Evolutionary conservation across 2,113 vertebrate genomes (phyloP).

Genomic region (Erpornis zantholeuca): DNA sequence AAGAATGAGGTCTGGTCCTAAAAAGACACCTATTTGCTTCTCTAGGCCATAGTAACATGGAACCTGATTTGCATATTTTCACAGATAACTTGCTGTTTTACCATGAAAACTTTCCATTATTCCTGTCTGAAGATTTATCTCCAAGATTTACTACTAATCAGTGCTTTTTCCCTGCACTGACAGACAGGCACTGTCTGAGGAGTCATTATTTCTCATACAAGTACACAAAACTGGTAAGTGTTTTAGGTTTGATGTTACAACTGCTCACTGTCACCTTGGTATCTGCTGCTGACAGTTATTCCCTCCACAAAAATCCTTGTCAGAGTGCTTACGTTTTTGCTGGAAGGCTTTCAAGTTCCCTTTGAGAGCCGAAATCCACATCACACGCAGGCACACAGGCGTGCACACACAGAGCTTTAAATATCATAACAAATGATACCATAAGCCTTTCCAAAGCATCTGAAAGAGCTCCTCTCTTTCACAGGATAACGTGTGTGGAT

Average conservation of each 20-base stretch:
- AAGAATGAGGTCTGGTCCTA: background rate
- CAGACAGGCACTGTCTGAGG: background rate
- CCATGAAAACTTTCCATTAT: background rate
- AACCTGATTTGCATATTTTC: background rate
- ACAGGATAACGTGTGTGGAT: background rate
- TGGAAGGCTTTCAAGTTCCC: constrained; percentile 44
- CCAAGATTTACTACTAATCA: background rate
- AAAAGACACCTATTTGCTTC: background rate
- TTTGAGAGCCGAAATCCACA: constrained; percentile 12
- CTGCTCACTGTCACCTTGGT: constrained; percentile 43
- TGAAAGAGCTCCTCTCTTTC: background rate
- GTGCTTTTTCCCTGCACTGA: background rate
- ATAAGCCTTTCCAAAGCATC: background rate
- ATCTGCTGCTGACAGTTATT: constrained; percentile 40
- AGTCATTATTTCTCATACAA: constrained; percentile 26
- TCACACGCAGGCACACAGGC: background rate
- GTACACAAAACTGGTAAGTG: constrained; percentile 14
- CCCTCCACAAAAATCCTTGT: constrained; percentile 35
- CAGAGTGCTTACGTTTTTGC: background rate
- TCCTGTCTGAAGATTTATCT: background rate
- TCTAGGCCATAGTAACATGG: background rate
- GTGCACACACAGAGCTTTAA: background rate
- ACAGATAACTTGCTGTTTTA: background rate
- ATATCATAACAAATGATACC: constrained; percentile 11
- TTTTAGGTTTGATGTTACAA: constrained; percentile 55